A percentile compares a stretch with the other conserved stretches of the same genome.
Conservation (phyloP, 2,888 invertebrate genomes). For the Chironomus tentans region DNA sequence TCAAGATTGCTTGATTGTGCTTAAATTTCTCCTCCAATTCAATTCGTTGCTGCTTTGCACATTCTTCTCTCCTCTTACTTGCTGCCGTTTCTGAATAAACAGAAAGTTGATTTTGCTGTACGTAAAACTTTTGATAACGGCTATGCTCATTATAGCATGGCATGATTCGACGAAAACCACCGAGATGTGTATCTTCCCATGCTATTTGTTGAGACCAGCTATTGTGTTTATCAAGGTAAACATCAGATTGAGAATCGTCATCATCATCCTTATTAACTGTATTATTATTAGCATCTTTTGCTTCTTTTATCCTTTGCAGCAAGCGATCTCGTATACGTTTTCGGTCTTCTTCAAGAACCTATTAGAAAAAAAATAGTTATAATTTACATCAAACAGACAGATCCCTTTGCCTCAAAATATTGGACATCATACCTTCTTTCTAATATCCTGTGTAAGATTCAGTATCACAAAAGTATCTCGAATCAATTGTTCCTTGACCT, state of each 20-base stretch:
- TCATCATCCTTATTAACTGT: conserved; percentile 8
- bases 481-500: conserved; percentile 73
- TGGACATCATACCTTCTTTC: conserved; percentile 47
- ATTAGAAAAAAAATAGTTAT: background rate
- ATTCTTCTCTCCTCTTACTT: conserved; percentile 67
- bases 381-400: no score
- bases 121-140: conserved; percentile 54
- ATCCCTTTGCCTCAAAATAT: no score
- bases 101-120: conserved; percentile 59
- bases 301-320: conserved; percentile 48
- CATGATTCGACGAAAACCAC: conserved; percentile 60
- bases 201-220: conserved; percentile 50
- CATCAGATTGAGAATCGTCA: conserved; percentile 15
- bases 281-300: conserved; percentile 14
- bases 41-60: conserved; percentile 58
- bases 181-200: conserved; percentile 68
- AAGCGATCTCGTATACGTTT: conserved; percentile 61
- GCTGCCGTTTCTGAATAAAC: conserved; percentile 65
- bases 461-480: conserved; percentile 70
- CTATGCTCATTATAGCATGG: conserved; percentile 51
- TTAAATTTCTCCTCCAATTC: conserved; percentile 39
- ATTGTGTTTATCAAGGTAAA: conserved; percentile 38
- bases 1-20: conserved; percentile 27
- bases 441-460: conserved; percentile 66
- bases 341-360: conserved; percentile 58